Evolutionary conservation across 2,113 vertebrate genomes (phyloP).

Genomic region (Cyanoramphus novaezelandiae): DNA sequence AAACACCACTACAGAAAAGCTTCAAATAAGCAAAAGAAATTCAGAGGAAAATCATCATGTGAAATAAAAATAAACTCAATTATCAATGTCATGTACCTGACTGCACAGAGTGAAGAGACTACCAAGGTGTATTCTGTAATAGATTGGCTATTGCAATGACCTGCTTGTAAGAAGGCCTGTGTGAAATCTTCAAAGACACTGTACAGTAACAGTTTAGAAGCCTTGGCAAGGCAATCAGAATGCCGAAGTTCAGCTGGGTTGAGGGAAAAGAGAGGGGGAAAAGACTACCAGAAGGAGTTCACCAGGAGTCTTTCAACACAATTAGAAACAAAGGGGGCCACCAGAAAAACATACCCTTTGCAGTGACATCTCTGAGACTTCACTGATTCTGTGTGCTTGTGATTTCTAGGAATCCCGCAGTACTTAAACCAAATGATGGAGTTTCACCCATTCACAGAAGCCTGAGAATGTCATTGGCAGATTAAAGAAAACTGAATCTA

Average conservation of each 20-base stretch:
- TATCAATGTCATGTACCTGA: neutral
- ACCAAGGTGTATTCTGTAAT: accelerated
- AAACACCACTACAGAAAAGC: neutral
- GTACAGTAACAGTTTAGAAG: neutral
- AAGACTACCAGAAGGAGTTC: neutral
- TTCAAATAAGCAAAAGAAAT: neutral
- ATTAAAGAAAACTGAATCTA: neutral
- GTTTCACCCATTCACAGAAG: neutral
- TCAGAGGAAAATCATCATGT: neutral
- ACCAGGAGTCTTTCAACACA: neutral
- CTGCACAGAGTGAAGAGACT: neutral
- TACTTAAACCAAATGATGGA: neutral
- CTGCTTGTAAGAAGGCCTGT: neutral
- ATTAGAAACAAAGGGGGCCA: neutral
- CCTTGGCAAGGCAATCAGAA: neutral
- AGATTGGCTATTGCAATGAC: neutral
- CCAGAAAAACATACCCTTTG: neutral
- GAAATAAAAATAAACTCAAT: neutral
- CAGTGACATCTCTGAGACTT: neutral
- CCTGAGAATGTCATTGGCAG: neutral
- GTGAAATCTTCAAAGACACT: neutral
- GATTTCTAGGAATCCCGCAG: neutral
- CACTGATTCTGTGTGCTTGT: neutral
- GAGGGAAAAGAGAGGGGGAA: neutral
- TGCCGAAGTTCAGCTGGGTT: neutral